Evolutionary conservation across 2,797 vertebrate species (phyloP).

Genomic region (Amblyopsis hoosieri): DNA sequence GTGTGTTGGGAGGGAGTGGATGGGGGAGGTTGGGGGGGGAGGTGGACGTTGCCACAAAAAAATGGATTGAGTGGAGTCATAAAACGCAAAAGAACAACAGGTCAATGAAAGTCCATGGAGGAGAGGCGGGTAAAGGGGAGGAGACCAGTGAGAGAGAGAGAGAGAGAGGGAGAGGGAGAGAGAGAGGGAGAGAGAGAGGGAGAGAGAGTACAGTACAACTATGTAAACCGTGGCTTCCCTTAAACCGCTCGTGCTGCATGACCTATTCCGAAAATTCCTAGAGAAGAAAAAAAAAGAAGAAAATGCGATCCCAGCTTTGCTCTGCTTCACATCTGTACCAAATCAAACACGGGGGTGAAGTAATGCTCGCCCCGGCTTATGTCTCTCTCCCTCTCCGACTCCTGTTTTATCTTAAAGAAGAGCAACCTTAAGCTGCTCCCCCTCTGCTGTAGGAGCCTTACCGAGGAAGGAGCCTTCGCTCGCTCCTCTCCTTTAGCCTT

Average conservation of each 20-base stretch:
- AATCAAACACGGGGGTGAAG: conserved; percentile 85
- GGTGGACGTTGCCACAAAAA: conserved; percentile 61
- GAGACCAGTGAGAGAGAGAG: conserved; percentile 26
- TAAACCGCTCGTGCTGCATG: conserved; percentile 70
- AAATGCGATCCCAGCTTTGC: conserved; percentile 78
- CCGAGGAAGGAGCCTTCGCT: conserved; percentile 68
- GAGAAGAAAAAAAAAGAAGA: conserved; percentile 9
- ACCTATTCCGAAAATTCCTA: conserved; percentile 58
- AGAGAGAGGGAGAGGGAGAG: conserved; percentile 9
- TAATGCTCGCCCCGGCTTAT: conserved; percentile 77
- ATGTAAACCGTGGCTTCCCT: conserved; percentile 83
- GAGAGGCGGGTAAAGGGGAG: conserved; percentile 58
- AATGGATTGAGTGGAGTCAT: conserved; percentile 70
- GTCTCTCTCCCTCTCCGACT: conserved; percentile 76
- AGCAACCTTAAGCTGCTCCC: conserved; percentile 47
- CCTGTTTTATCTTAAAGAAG: conserved; percentile 83
- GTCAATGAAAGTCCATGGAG: conserved; percentile 75
- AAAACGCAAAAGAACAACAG: conserved; percentile 76
- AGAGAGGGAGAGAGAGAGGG: neutral
- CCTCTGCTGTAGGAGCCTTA: conserved; percentile 69
- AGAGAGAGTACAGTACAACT: conserved; percentile 69
- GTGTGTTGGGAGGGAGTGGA: too few relatives aligned
- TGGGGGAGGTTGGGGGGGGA: conserved; percentile 28
- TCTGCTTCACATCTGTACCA: conserved; percentile 86
- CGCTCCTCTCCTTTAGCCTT: conserved; percentile 36